Conservation (phyloP, 2,888 invertebrate genomes). For the Harpalus rubripes region DNA sequence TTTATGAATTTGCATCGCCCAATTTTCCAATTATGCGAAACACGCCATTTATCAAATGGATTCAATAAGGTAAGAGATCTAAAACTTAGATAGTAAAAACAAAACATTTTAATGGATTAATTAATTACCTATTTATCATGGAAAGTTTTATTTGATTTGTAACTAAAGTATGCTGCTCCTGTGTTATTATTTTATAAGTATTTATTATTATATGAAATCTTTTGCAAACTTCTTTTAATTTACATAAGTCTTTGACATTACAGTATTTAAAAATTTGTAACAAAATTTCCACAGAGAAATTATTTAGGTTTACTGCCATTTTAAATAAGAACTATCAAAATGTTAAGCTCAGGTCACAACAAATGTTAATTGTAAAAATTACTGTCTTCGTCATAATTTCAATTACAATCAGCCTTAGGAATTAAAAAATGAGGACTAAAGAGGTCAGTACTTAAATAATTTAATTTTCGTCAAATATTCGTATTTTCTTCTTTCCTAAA, state of each 20-base stretch:
- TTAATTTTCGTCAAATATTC: too few species aligned
- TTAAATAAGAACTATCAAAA: not conserved
- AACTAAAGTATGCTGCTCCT: conserved; percentile 64
- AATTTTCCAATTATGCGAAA: conserved; percentile 80
- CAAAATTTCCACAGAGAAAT: conserved; percentile 56
- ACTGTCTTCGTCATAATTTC: too few species aligned
- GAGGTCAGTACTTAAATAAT: too few species aligned
- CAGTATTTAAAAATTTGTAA: conserved; percentile 58
- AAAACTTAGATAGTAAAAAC: conserved; percentile 68
- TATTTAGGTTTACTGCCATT: conserved; percentile 36
- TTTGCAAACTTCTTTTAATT: conserved; percentile 50
- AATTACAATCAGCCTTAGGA: too few species aligned
- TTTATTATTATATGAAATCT: conserved; percentile 54
- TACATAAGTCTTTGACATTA: conserved; percentile 56
- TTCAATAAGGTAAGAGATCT: conserved; percentile 75
- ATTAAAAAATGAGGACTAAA: too few species aligned
- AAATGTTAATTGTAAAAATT: too few species aligned
- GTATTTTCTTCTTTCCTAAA: too few species aligned
- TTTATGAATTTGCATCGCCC: conserved; percentile 78
- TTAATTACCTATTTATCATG: conserved; percentile 69
- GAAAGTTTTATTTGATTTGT: conserved; percentile 69
- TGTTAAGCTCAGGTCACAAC: too few species aligned
- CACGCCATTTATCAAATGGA: conserved; percentile 75
- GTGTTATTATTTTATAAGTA: conserved; percentile 17
- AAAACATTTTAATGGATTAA: not conserved